Evolutionary conservation across 2,113 vertebrate genomes (phyloP).

Genomic region (Myrmophylax atrothorax): DNA sequence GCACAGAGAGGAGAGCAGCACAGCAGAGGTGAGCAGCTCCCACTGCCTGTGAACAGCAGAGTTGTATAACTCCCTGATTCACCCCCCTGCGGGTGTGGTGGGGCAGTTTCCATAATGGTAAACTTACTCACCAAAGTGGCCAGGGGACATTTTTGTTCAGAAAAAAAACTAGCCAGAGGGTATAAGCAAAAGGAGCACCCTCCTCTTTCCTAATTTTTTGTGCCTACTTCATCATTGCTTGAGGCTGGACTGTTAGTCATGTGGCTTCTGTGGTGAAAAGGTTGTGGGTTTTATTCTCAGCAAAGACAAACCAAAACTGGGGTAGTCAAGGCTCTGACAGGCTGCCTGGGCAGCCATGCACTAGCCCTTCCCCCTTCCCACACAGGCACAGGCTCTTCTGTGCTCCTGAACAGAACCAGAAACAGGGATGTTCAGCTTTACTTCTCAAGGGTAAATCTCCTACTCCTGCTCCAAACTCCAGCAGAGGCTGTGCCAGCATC

Average conservation of each 20-base stretch:
- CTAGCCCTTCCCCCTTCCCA: neutral
- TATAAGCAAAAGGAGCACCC: neutral
- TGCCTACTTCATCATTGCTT: rapidly evolving
- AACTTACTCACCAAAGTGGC: neutral
- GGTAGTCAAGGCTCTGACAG: neutral
- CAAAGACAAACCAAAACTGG: neutral
- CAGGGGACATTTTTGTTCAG: neutral
- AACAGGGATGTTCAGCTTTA: neutral
- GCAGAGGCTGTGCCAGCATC: neutral
- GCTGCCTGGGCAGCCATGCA: neutral
- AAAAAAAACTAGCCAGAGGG: neutral
- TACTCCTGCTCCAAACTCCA: neutral
- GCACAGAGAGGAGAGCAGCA: neutral
- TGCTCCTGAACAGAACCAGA: neutral
- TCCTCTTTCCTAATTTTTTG: neutral
- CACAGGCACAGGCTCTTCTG: neutral
- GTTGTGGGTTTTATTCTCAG: neutral
- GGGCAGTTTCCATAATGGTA: neutral
- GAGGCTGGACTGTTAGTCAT: neutral
- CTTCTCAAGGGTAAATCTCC: neutral
- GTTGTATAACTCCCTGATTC: constrained; percentile 16
- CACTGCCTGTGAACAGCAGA: neutral
- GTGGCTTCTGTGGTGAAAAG: neutral
- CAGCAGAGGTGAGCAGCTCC: neutral
- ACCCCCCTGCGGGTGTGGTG: neutral